Base-by-base conservation (phyloP, 2,113 vertebrate species). In the Rhea americana region DNA sequence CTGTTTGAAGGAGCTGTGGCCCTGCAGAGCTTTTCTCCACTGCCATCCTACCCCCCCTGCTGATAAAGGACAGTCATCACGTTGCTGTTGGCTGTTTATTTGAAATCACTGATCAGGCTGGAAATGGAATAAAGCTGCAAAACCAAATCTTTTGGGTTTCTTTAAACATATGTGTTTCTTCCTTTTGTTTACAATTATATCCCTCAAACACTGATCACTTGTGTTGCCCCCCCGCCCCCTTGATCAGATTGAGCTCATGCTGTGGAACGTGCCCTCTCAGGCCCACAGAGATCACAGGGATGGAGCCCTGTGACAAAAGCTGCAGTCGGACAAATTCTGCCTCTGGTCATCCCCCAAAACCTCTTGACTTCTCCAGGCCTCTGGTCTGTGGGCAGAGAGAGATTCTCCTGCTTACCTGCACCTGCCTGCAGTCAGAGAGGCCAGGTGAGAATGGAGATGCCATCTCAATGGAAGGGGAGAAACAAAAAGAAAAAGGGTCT, bases 81-180 rank as follows among this genome's bases (percentile, higher is more conserved):
- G 79, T 48, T 93, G 70, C 68, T 93, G 61, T 56, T 62, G 77
- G 43, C 66, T 79, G 30, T 95, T 94, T 96, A 94, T 96, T 90
- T 86, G 80, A 21, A 91, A 90, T 73, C 62, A 90, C 45, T 3
- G 5, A 22, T 82, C 47, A 88, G 66, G 47, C 0, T 72, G 80
- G 70, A 84, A 88, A 79, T 28, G 58, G 70, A 84, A 21, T 75
- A 79, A 90, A 87, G 83, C 88, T 90, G 81, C 59, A 93, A 91
- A 94, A n/a, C 22, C 48, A 50, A 45, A 30, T 5, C 28, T 14
- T 81, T 62, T 30, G 37, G n/a, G 39, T 8, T 94, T 32, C 30
- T 76, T 72, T 22, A 65, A 90, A 51, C 14, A 15, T 10, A 0
- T 0, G 1, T 22, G 6, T 72, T 74, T 45, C 61, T 59, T 77